These are phyloP conservation scores for Lepidocolaptes lacrymiger DNA, from an alignment of 2,797 vertebrate species.

Conservation along the genomic window DNA sequence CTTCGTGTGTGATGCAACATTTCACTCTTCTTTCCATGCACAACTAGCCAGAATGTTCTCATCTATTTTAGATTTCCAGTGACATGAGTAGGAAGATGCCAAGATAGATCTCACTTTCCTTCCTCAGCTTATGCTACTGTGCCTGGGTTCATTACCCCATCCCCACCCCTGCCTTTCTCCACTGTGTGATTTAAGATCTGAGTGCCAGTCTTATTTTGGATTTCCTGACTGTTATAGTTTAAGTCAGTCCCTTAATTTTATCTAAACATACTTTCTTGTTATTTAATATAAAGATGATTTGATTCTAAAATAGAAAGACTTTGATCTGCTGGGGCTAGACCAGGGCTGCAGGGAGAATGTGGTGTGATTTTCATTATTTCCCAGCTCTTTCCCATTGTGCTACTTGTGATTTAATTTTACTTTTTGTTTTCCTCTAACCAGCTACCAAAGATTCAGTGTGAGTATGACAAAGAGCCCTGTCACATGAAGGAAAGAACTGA, in stretches of 20 bases:
- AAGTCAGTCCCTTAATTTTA: conserved; percentile 54
- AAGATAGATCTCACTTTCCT: neutral
- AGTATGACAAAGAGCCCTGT: neutral
- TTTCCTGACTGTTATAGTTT: conserved; percentile 58
- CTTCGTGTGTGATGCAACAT: neutral
- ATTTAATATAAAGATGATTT: conserved; percentile 73
- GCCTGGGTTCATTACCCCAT: neutral
- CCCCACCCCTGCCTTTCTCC: neutral
- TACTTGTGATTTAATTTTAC: conserved; percentile 36
- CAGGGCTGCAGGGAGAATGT: neutral
- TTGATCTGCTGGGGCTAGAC: conserved; percentile 37
- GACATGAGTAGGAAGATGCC: neutral
- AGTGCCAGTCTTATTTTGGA: conserved; percentile 58
- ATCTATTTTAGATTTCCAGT: neutral
- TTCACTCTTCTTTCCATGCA: neutral
- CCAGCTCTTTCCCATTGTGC: conserved; percentile 9
- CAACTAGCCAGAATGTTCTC: neutral
- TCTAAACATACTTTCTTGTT: conserved; percentile 56
- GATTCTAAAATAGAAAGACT: conserved; percentile 52
- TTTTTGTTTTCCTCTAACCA: neutral
- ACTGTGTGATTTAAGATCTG: conserved; percentile 21
- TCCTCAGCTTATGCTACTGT: neutral
- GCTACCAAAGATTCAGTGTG: neutral
- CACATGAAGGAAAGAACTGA: neutral
- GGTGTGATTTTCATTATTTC: conserved; percentile 48